These are phyloP conservation scores for Drosophila aff. DNA, from an alignment of 1,140 invertebrate genomes.

Conservation along the genomic window DNA sequence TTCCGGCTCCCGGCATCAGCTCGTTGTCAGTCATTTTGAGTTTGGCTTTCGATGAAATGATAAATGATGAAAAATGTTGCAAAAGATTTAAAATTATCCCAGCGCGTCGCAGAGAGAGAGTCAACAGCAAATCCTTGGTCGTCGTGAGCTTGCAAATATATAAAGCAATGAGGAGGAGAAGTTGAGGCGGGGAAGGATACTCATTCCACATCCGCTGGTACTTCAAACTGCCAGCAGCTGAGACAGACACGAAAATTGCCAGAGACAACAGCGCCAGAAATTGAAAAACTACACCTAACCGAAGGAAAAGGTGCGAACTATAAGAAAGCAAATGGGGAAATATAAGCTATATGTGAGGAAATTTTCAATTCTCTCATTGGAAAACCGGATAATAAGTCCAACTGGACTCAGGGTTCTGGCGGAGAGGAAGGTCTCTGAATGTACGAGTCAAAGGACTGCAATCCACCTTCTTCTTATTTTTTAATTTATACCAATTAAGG, in stretches of 20 bases:
- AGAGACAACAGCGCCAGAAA: constrained; percentile 9
- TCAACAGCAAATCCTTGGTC: constrained; percentile 63
- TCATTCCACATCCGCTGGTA: constrained; percentile 14
- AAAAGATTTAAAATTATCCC: constrained; percentile 82
- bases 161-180: constrained; percentile 18
- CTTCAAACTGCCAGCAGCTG: constrained; percentile 41
- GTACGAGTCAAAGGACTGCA: too few relatives aligned
- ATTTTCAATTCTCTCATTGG: neutral
- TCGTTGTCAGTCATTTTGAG: constrained; percentile 83
- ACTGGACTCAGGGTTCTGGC: too few relatives aligned
- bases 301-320: neutral
- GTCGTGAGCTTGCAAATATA: constrained; percentile 70
- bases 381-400: neutral
- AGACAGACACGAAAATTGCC: constrained; percentile 26
- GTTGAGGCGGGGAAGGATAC: neutral
- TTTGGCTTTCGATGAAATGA: constrained; percentile 84
- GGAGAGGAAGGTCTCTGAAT: too few relatives aligned
- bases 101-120: constrained; percentile 60
- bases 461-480: too few relatives aligned
- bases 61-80: constrained; percentile 85
- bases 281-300: constrained; percentile 25
- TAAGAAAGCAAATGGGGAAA: neutral
- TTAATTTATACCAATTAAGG: too few relatives aligned
- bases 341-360: neutral
- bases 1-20: constrained; percentile 63